These are phyloP conservation scores for Scaptomyza hsui DNA, from an alignment of 1,140 invertebrate species.

Conservation along the genomic window DNA sequence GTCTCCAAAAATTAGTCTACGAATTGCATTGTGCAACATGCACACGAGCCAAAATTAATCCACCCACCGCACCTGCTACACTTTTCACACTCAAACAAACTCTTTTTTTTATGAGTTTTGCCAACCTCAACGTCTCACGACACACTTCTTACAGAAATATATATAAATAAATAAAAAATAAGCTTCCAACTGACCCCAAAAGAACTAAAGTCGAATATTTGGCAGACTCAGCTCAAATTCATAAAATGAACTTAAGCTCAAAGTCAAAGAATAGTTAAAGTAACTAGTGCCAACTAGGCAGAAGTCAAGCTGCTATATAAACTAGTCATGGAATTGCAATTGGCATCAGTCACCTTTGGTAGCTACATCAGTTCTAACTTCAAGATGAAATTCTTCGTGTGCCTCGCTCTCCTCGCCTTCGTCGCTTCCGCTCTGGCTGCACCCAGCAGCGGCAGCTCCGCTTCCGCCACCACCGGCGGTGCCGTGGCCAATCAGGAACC, in stretches of 20 bases:
- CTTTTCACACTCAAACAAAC: not conserved
- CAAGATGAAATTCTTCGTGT: constrained; percentile 79
- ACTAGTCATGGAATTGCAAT: constrained; percentile 13
- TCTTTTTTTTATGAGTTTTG: constrained; percentile 13
- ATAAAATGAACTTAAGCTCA: constrained; percentile 14
- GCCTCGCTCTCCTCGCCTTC: constrained; percentile 62
- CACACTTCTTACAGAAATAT: not conserved
- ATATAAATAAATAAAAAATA: not conserved
- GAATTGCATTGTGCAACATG: constrained; percentile 24
- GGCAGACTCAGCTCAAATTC: constrained; percentile 23
- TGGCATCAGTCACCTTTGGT: constrained; percentile 67
- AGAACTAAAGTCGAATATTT: constrained; percentile 6
- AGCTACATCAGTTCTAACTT: not conserved
- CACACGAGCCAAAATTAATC: not conserved
- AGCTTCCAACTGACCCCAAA: constrained; percentile 33
- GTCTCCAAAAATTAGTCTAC: constrained; percentile 10
- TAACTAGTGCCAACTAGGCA: constrained; percentile 55
- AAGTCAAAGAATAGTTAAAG: constrained; percentile 41
- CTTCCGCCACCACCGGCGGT: constrained; percentile 6
- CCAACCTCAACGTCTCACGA: constrained; percentile 13
- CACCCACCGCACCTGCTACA: constrained; percentile 13
- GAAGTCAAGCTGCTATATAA: constrained; percentile 67
- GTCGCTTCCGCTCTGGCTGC: constrained; percentile 53
- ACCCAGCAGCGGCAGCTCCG: constrained; percentile 41
- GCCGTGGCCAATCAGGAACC: constrained; percentile 33